Percentiles rank a stretch among this genome's conserved stretches.
phyloP scores from a whole-genome alignment of 2,888 invertebrate species.

The Pollenia griseotomentosa region DNA sequence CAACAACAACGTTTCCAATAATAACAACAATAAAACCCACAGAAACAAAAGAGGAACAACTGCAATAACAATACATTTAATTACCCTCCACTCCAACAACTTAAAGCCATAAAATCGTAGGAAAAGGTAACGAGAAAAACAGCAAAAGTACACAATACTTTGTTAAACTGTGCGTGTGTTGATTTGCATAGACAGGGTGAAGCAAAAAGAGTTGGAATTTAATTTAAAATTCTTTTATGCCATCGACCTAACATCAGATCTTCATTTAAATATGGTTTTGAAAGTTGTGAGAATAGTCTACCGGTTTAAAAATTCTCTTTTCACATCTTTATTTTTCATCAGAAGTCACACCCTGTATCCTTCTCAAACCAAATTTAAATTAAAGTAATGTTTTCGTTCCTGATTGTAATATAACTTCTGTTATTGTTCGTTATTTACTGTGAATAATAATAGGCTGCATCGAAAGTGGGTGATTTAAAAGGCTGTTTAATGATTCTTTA shows the following conservation, averaged over 20 bases:
- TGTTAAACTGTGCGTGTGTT: background rate
- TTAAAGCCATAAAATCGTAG: conserved; percentile 31
- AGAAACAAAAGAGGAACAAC: background rate
- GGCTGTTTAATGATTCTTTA: conserved; percentile 24
- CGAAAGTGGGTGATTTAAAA: background rate
- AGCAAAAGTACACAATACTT: background rate
- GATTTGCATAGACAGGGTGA: background rate
- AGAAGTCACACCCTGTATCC: too few species aligned
- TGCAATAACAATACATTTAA: conserved; percentile 51
- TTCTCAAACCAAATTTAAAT: background rate
- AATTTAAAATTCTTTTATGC: too few species aligned
- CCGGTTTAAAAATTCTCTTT: too few species aligned
- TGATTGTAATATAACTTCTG: background rate
- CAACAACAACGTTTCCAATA: conserved; percentile 20
- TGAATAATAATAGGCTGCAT: background rate
- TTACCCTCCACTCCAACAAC: conserved; percentile 33
- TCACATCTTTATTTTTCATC: too few species aligned
- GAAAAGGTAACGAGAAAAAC: conserved; percentile 5
- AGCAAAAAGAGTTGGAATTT: background rate
- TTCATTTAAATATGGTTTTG: too few species aligned
- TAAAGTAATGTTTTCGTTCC: background rate
- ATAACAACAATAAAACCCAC: conserved; percentile 30
- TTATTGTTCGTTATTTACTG: background rate
- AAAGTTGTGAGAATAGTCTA: too few species aligned
- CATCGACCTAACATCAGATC: too few species aligned